Evolutionary conservation across 2,888 invertebrate genomes (phyloP).

Genomic region (Drosophila hamatofila): DNA sequence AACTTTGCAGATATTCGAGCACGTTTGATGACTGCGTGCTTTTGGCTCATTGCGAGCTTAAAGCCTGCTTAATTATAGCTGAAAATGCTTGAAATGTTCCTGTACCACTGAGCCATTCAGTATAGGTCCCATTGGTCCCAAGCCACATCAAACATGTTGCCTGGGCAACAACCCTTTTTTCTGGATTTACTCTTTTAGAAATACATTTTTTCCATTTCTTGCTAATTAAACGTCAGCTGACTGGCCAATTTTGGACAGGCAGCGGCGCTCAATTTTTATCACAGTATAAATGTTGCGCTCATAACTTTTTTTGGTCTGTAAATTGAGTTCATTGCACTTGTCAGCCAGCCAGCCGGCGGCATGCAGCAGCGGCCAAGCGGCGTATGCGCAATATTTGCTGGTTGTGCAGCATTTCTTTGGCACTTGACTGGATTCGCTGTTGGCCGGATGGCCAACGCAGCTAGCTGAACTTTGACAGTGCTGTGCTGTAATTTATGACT

Average conservation of each 20-base stretch:
- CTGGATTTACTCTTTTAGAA: conserved; percentile 4
- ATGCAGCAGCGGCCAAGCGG: conserved; percentile 60
- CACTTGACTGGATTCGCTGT: conserved; percentile 66
- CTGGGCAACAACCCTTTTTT: conserved; percentile 18
- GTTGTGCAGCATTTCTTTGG: conserved; percentile 81
- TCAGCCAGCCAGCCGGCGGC: conserved; percentile 61
- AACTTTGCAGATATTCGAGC: conserved; percentile 31
- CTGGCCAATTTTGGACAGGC: conserved; percentile 48
- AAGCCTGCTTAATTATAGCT: conserved; percentile 65
- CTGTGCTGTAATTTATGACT: conserved; percentile 75
- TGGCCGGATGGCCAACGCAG: conserved; percentile 64
- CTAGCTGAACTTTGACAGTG: conserved; percentile 80
- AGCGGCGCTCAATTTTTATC: conserved; percentile 60
- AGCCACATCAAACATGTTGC: conserved; percentile 71
- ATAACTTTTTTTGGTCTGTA: conserved; percentile 55
- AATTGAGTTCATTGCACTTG: conserved; percentile 80
- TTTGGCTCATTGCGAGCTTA: conserved; percentile 34
- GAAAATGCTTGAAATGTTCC: conserved; percentile 30
- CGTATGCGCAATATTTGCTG: conserved; percentile 81
- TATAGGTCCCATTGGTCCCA: conserved; percentile 19
- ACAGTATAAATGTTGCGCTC: conserved; percentile 67
- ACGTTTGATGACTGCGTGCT: conserved; percentile 56
- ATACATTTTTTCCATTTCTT: conserved; percentile 27
- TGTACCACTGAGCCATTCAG: conserved; percentile 6
- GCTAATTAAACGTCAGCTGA: conserved; percentile 72